Evolutionary conservation across 2,888 invertebrate species (phyloP), one percentile per base, ranked within the genome.

Genomic region (Habrosyne pyritoides): DNA sequence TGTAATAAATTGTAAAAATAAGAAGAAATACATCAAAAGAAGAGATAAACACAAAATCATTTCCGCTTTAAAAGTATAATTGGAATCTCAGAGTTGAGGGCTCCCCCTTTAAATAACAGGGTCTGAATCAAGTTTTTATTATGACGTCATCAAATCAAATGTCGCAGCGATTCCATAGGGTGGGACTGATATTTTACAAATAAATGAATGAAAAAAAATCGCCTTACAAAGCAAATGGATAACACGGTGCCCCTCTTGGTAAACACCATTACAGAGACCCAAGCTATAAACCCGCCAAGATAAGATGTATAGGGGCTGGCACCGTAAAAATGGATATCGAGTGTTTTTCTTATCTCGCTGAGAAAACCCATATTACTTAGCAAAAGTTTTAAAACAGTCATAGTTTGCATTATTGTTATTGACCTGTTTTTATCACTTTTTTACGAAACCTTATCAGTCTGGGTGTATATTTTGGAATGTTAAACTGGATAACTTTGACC

Each of bases 221-320:
- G 63, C 60, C 64, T 64, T 66, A 57, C 59, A 56, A 53, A 60
- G 64, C 60, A 51, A n/a, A 30, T 53, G 64, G 67, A 68, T 69
- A 71, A 75, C 67, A 63, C 54, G 57, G 55, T 61, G 71, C 68
- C 68, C 68, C 63, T 71, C 69, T 76, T 64, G 64, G 80, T 80
- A 84, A 84, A 85, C 85, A 83, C 83, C 84, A 84, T 86, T 84
- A 84, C 81, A 67, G 75, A 69, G 63, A 63, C 69, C 72, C 63
- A 55, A 56, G 69, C 77, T 76, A 77, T 85, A 86, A 86, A 86
- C 76, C 83, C 73, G 72, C 77, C 75, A 73, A 78, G 85, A 86
- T 86, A 86, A 86, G 84, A 86, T 77, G 81, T 79, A 87, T 84
- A 78, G 81, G 71, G 73, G 66, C 67, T 55, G 64, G 51, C 66